These are phyloP conservation scores for Ptychochromis oligacanthus DNA, from an alignment of 2,113 vertebrate genomes.

Conservation along the genomic window DNA sequence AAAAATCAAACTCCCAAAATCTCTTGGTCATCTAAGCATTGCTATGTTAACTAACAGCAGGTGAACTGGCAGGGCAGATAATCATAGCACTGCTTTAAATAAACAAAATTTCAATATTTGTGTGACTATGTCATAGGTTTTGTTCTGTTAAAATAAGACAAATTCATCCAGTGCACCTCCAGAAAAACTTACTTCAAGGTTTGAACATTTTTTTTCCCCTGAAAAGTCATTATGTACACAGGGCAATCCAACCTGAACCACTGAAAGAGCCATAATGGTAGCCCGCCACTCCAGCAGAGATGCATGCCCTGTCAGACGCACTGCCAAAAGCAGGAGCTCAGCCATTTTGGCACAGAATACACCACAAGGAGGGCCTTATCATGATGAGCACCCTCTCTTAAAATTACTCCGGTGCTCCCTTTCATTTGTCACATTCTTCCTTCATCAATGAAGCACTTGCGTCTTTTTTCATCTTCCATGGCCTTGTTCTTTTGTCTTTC, in stretches of 20 bases:
- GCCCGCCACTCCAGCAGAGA: slow-evolving; percentile 46
- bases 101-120: background rate
- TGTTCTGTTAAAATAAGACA: slow-evolving; percentile 8
- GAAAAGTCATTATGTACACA: slow-evolving; percentile 29
- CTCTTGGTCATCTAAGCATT: background rate
- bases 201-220: slow-evolving; percentile 34
- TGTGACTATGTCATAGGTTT: background rate
- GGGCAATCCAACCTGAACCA: slow-evolving; percentile 30
- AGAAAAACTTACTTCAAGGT: slow-evolving; percentile 7
- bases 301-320: slow-evolving; percentile 34
- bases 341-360: slow-evolving; percentile 39
- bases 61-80: background rate
- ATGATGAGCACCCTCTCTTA: slow-evolving; percentile 12
- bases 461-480: slow-evolving; percentile 20
- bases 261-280: slow-evolving; percentile 37
- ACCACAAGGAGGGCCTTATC: slow-evolving; percentile 47
- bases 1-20: background rate
- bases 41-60: slow-evolving; percentile 6
- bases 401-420: slow-evolving; percentile 27
- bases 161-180: background rate
- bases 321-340: slow-evolving; percentile 37
- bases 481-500: slow-evolving; percentile 18
- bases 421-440: slow-evolving; percentile 46
- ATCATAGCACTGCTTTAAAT: background rate
- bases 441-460: slow-evolving; percentile 35